These are phyloP conservation scores for Cochlearius cochlearius DNA, from an alignment of 2,113 vertebrate species.

Conservation along the genomic window DNA sequence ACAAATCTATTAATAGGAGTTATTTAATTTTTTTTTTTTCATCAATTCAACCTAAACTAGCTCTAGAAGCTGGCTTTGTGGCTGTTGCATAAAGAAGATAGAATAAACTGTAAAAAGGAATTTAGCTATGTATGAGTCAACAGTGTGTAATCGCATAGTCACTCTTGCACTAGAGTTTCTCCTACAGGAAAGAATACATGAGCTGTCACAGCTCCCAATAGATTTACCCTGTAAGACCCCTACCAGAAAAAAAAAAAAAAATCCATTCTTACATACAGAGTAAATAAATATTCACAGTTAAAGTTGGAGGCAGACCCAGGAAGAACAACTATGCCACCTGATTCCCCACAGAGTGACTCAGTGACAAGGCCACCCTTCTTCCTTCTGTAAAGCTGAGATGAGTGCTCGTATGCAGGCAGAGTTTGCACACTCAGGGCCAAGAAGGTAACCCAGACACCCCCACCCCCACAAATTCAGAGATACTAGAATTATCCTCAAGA, in stretches of 20 bases:
- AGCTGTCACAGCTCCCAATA: neutral
- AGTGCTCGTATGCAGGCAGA: neutral
- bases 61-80: neutral
- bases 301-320: neutral
- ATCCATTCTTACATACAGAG: neutral
- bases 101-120: neutral
- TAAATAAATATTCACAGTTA: neutral
- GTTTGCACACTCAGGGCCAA: neutral
- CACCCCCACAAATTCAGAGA: neutral
- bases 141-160: fast-evolving
- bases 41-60: neutral
- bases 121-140: neutral
- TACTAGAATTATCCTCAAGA: neutral
- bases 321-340: neutral
- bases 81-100: neutral
- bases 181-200: neutral
- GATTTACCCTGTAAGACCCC: neutral
- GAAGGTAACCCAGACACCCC: neutral
- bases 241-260: too few relatives aligned
- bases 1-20: neutral
- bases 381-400: neutral
- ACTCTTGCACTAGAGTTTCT: neutral
- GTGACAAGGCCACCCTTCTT: neutral
- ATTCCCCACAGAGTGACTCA: neutral
- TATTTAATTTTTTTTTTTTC: neutral